Evolutionary conservation across 2,113 vertebrate genomes (phyloP).

Genomic region (Tachuris rubrigastra): DNA sequence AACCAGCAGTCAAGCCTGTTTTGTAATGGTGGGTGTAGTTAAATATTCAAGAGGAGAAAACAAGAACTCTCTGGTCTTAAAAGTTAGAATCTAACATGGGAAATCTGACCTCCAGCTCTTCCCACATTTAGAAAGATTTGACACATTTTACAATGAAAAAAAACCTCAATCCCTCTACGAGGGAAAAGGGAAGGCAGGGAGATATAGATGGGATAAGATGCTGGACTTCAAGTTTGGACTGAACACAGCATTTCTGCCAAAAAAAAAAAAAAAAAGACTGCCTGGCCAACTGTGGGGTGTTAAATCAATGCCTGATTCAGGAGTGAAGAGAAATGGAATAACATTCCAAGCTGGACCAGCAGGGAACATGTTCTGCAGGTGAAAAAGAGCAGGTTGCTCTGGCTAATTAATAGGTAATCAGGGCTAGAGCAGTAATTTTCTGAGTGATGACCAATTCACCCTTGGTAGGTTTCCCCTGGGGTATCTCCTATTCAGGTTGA

Average conservation of each 20-base stretch:
- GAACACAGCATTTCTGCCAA: background rate
- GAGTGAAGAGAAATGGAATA: background rate
- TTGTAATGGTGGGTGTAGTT: background rate
- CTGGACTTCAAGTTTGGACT: background rate
- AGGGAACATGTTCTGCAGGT: background rate
- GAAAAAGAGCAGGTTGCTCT: background rate
- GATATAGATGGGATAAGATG: background rate
- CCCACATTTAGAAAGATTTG: background rate
- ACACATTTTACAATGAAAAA: background rate
- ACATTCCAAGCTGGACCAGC: background rate
- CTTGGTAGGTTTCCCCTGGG: background rate
- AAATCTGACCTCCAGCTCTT: background rate
- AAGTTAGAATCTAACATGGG: background rate
- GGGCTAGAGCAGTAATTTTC: background rate
- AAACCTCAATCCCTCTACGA: background rate
- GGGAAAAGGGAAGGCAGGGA: background rate
- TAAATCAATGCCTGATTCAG: background rate
- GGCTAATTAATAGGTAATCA: constrained; percentile 12
- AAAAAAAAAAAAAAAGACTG: background rate
- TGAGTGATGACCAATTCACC: background rate
- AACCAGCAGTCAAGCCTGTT: background rate
- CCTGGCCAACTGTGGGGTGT: background rate
- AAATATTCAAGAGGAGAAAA: background rate
- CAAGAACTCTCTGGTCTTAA: background rate
- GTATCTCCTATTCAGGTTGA: background rate